Evolutionary conservation across 2,113 vertebrate genomes (phyloP).

Genomic region (Perccottus glenii): DNA sequence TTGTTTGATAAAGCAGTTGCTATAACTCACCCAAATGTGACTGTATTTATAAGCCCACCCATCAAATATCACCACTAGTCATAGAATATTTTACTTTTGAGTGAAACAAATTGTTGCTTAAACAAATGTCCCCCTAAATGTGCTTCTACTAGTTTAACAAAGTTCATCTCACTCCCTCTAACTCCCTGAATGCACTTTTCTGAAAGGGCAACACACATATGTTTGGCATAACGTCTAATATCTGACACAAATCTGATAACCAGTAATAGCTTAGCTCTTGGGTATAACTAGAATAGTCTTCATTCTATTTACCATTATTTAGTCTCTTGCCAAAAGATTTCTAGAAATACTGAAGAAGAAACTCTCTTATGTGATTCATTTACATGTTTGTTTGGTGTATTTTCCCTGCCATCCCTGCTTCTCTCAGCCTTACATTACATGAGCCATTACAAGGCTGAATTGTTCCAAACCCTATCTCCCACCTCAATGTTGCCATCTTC

Average conservation of each 20-base stretch:
- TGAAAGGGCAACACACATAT: no score
- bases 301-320: constrained; percentile 7
- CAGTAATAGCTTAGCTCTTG: neutral
- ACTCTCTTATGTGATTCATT: constrained; percentile 13
- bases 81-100: no score
- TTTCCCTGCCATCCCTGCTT: constrained; percentile 23
- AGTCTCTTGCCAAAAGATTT: constrained; percentile 4
- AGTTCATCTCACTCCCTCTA: no score
- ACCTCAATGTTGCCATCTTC: constrained; percentile 79
- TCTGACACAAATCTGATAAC: neutral
- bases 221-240: neutral
- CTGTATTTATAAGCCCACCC: no score
- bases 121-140: no score
- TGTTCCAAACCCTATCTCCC: constrained; percentile 39
- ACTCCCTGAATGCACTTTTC: no score
- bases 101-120: no score
- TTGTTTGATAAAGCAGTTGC: no score
- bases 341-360: constrained; percentile 1
- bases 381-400: constrained; percentile 13
- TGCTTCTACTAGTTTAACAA: no score
- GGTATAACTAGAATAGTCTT: neutral
- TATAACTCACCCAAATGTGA: no score
- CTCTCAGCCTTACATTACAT: constrained; percentile 13
- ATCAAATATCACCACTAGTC: no score
- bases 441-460: constrained; percentile 28